Evolutionary conservation across 2,113 vertebrate genomes (phyloP).

Genomic region (Micronycteris hirsuta): DNA sequence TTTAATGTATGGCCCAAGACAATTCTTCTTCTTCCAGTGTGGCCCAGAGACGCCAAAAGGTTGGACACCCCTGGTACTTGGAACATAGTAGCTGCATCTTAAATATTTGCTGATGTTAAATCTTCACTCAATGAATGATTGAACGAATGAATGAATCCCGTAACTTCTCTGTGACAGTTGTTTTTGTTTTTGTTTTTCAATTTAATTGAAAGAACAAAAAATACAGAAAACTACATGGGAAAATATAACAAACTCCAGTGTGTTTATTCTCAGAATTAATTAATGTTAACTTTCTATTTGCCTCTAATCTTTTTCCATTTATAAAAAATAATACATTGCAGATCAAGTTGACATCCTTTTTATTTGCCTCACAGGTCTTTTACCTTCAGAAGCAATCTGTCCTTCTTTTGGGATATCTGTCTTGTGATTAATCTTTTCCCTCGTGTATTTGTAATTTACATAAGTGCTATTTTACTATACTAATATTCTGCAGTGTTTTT

Average conservation of each 20-base stretch:
- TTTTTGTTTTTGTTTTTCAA: not conserved
- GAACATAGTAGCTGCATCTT: not conserved
- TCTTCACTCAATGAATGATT: not conserved
- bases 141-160: not conserved
- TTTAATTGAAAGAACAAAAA: not conserved
- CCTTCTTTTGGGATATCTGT: not conserved
- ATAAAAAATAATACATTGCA: not conserved
- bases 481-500: not conserved
- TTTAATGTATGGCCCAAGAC: no score
- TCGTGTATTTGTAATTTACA: not conserved
- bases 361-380: not conserved
- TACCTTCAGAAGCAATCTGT: not conserved
- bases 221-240: not conserved
- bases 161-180: not conserved
- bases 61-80: not conserved
- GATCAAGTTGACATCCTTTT: not conserved
- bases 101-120: not conserved
- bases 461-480: not conserved
- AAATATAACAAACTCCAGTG: not conserved
- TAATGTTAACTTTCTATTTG: not conserved
- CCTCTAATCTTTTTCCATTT: not conserved
- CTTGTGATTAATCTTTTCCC: not conserved
- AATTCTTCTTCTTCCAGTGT: no score
- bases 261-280: slow-evolving; percentile 1
- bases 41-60: no score